Conservation (phyloP, 2,113 vertebrate species). For the Cisticola juncidis region DNA sequence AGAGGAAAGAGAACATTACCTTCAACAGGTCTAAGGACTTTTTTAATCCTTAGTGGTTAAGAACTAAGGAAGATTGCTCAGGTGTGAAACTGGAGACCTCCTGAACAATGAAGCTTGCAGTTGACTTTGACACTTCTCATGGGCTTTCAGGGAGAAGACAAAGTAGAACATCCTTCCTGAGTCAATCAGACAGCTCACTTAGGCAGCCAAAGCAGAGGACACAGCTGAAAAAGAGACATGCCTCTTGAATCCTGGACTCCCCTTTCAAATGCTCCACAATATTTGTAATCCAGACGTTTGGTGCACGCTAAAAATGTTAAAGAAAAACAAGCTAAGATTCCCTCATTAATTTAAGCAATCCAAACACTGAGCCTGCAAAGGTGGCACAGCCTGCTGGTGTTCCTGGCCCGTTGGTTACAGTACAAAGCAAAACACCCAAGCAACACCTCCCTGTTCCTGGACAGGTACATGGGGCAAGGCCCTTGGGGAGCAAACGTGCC, state of each 20-base stretch:
- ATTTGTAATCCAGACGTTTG: slow-evolving; percentile 12
- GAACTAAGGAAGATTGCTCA: not conserved
- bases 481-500: not conserved
- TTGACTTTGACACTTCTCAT: not conserved
- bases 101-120: not conserved
- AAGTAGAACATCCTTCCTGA: slow-evolving; percentile 11
- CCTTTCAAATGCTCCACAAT: not conserved
- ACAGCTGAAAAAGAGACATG: slow-evolving; percentile 18
- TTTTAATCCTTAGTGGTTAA: slow-evolving; percentile 4
- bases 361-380: not conserved
- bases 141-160: not conserved
- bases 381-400: not conserved
- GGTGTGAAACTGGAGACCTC: not conserved
- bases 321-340: slow-evolving; percentile 19
- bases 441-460: slow-evolving; percentile 11
- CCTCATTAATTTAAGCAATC: not conserved
- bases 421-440: not conserved
- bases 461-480: not conserved
- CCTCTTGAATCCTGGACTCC: slow-evolving; percentile 2
- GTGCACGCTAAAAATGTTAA: not conserved
- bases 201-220: not conserved
- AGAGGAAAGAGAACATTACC: slow-evolving; percentile 6
- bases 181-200: not conserved
- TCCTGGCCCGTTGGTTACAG: not conserved
- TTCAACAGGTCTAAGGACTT: not conserved